Conservation (phyloP, 2,797 vertebrate genomes). For the Scyliorhinus canicula region DNA sequence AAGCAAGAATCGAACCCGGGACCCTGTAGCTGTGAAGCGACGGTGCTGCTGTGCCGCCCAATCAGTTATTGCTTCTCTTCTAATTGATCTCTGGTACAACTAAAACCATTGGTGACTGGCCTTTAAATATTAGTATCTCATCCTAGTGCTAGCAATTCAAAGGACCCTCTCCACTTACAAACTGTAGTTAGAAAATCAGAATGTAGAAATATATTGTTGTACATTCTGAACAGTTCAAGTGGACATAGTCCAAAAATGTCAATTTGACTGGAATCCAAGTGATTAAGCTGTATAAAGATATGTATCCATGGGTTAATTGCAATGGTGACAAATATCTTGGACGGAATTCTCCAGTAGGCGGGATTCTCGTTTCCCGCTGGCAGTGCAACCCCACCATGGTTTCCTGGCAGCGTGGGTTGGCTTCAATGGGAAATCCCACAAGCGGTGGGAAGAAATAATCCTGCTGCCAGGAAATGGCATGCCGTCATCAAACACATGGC, state of each 20-base stretch:
- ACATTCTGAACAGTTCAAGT: neutral
- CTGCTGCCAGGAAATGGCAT: no score
- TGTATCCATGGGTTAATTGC: neutral
- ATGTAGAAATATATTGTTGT: neutral
- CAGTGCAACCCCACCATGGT: no score
- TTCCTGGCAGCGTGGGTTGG: no score
- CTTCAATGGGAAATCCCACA: no score
- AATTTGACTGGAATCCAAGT: neutral
- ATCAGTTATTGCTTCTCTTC: neutral
- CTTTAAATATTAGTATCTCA: neutral
- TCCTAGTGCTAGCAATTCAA: neutral
- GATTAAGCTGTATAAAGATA: neutral
- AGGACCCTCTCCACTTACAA: neutral
- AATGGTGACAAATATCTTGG: neutral
- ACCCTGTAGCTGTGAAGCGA: no score
- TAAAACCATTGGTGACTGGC: neutral
- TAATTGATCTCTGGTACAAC: neutral
- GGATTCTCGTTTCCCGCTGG: no score
- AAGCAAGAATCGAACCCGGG: no score
- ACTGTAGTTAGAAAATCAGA: neutral
- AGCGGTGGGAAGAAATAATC: no score
- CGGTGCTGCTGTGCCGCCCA: no score
- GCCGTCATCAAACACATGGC: no score
- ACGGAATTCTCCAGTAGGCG: no score
- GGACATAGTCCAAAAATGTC: neutral